Percentiles rank a stretch among this genome's conserved stretches.
phyloP scores from a whole-genome alignment of 37 sponge, comb jelly and placozoan genomes.

The Mnemiopsis leidyi region DNA sequence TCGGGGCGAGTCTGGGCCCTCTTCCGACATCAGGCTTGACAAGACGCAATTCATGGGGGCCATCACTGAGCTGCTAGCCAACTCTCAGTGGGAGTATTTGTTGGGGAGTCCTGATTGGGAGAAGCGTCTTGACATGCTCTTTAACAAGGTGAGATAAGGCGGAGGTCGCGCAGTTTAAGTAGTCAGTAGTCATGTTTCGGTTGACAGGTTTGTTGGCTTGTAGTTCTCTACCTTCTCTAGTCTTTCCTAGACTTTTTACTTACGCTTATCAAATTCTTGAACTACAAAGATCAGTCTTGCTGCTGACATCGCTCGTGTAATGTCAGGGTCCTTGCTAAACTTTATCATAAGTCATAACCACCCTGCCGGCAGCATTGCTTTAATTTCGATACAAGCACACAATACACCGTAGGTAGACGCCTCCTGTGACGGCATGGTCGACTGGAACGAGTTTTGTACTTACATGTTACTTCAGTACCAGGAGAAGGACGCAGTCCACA shows the following conservation, averaged over 20 bases:
- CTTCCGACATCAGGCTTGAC: not conserved
- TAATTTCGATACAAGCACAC: too few relatives aligned
- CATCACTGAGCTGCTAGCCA: slow-evolving; percentile 55
- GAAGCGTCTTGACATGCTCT: slow-evolving; percentile 58
- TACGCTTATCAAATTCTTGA: too few relatives aligned
- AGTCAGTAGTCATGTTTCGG: too few relatives aligned
- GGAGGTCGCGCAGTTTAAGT: too few relatives aligned
- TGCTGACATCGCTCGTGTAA: too few relatives aligned
- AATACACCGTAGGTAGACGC: slow-evolving; percentile 76
- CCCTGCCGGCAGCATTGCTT: too few relatives aligned
- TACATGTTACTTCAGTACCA: slow-evolving; percentile 82
- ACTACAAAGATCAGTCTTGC: too few relatives aligned
- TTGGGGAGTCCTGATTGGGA: slow-evolving; percentile 9
- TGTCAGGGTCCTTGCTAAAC: too few relatives aligned
- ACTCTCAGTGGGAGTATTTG: slow-evolving; percentile 51
- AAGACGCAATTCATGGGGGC: slow-evolving; percentile 31
- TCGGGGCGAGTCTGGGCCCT: not conserved
- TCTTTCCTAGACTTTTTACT: too few relatives aligned
- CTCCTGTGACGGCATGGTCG: slow-evolving; percentile 74
- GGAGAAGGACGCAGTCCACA: slow-evolving; percentile 77
- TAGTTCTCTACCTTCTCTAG: too few relatives aligned
- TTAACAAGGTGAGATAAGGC: slow-evolving; percentile 28
- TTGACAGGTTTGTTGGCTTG: too few relatives aligned
- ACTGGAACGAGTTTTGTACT: slow-evolving; percentile 82
- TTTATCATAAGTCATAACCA: too few relatives aligned